A percentile compares a stretch with the other conserved stretches of the same genome.
Conservation (phyloP, 1,140 invertebrate genomes). For the Mesaphorura yosii region DNA sequence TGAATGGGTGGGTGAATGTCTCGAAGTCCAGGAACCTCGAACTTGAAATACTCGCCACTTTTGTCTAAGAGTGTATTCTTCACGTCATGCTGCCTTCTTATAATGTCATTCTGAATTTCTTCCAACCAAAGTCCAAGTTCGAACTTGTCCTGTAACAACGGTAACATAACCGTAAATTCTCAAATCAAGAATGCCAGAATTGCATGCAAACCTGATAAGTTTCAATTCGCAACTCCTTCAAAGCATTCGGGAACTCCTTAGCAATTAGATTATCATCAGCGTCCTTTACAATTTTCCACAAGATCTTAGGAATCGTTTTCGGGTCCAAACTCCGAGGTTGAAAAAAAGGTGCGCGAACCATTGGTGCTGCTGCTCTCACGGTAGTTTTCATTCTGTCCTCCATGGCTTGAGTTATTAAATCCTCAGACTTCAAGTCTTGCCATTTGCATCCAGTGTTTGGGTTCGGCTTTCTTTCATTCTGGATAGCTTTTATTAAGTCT, state of each 20-base stretch:
- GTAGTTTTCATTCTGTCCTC: not conserved
- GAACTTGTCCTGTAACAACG: constrained; percentile 45
- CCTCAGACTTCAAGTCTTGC: not conserved
- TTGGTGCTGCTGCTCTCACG: constrained; percentile 3
- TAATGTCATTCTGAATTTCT: constrained; percentile 51
- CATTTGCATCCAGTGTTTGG: not conserved
- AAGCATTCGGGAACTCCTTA: not conserved
- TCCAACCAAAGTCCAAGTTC: constrained; percentile 62
- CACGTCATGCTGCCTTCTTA: constrained; percentile 57
- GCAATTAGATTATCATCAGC: constrained; percentile 10
- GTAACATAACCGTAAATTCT: constrained; percentile 42
- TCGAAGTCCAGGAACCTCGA: constrained; percentile 64
- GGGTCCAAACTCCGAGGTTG: constrained; percentile 31
- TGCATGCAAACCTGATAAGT: constrained; percentile 5
- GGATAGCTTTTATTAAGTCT: constrained; percentile 17
- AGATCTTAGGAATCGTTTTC: constrained; percentile 32
- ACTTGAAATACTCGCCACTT: constrained; percentile 52
- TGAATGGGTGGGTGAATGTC: constrained; percentile 76
- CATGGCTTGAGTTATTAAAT: not conserved
- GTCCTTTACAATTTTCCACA: constrained; percentile 25
- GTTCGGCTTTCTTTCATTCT: too few relatives aligned
- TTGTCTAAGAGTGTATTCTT: constrained; percentile 49
- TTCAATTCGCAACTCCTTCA: constrained; percentile 2
- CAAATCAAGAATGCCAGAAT: constrained; percentile 34
- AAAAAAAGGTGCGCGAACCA: constrained; percentile 23